Conservation (phyloP, 2,797 vertebrate species). For the Labeo calbasu region DNA sequence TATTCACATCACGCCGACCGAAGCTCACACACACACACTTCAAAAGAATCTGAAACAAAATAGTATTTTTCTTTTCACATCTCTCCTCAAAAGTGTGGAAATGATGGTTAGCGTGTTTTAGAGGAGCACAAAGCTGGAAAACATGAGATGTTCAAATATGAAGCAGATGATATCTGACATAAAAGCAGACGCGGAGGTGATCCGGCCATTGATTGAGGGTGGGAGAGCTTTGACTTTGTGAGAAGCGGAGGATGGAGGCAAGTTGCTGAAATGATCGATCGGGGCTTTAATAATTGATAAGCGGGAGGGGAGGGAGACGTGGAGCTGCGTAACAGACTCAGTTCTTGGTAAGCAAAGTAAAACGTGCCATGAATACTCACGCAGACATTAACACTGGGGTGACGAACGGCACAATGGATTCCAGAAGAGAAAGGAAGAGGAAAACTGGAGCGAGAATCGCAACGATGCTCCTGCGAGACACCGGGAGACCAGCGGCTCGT, state of each 20-base stretch:
- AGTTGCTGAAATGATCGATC: conserved; percentile 83
- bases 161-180: conserved; percentile 57
- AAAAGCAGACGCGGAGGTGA: conserved; percentile 64
- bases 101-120: conserved; percentile 49
- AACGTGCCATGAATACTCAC: conserved; percentile 76
- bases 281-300: conserved; percentile 85
- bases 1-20: conserved; percentile 38
- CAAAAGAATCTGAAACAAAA: conserved; percentile 33
- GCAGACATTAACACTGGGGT: conserved; percentile 36
- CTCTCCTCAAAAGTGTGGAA: conserved; percentile 53
- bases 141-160: conserved; percentile 45
- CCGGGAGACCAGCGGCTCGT: conserved; percentile 16
- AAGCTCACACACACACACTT: conserved; percentile 9
- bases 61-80: conserved; percentile 1
- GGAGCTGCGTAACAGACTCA: conserved; percentile 73
- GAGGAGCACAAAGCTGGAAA: conserved; percentile 11
- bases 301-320: conserved; percentile 65
- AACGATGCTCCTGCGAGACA: conserved; percentile 27
- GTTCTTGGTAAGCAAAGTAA: conserved; percentile 78
- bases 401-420: conserved; percentile 24
- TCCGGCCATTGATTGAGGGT: conserved; percentile 75
- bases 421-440: neutral
- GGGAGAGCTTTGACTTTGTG: conserved; percentile 79
- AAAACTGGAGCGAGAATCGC: neutral
- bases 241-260: conserved; percentile 80